These are phyloP conservation scores for Drosophila anomalipes DNA, from an alignment of 2,888 invertebrate species.

Conservation along the genomic window DNA sequence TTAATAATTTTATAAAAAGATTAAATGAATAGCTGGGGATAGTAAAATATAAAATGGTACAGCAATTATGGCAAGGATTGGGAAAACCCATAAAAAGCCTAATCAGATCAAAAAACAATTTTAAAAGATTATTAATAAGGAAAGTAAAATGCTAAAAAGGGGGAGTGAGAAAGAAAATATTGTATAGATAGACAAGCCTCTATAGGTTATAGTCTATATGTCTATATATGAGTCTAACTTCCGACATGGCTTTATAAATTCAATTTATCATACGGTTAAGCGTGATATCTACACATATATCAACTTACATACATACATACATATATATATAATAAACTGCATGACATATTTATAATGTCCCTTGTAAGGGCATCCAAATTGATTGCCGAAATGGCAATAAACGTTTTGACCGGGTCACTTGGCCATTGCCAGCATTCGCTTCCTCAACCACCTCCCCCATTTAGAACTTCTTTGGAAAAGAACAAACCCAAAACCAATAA, in stretches of 20 bases:
- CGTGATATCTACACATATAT: neutral
- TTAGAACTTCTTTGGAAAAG: constrained; percentile 35
- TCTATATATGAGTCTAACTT: neutral
- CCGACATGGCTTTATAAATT: neutral
- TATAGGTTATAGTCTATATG: no score
- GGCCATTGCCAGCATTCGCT: constrained; percentile 41
- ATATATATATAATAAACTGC: no score
- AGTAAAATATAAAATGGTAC: neutral
- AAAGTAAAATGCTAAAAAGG: neutral
- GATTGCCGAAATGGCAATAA: constrained; percentile 51
- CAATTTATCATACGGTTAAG: neutral
- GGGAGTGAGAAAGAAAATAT: neutral
- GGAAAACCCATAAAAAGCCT: neutral
- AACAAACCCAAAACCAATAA: constrained; percentile 72
- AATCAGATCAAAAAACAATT: neutral
- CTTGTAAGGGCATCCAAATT: constrained; percentile 9
- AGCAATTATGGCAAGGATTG: neutral
- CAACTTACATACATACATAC: neutral
- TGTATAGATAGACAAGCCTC: neutral
- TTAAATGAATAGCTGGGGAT: neutral
- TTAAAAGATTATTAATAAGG: neutral
- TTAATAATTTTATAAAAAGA: neutral
- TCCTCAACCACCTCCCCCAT: constrained; percentile 1
- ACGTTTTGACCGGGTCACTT: constrained; percentile 63
- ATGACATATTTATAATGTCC: constrained; percentile 8